Evolutionary conservation across 1,140 invertebrate species (phyloP).

Genomic region (Daktulosphaira vitifoliae): DNA sequence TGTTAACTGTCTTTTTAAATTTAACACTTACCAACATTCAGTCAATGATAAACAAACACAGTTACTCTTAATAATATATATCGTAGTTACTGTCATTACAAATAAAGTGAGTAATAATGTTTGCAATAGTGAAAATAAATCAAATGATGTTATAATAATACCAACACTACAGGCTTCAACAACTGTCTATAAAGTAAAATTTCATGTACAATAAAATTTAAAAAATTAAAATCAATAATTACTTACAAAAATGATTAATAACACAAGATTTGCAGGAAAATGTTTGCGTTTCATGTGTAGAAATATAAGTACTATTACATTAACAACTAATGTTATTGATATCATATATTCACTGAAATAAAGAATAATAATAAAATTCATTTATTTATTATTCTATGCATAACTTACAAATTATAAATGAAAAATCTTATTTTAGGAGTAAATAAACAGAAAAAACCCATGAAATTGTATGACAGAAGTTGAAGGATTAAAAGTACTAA

Average conservation of each 20-base stretch:
- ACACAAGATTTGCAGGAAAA: conserved; percentile 9
- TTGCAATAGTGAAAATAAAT: conserved; percentile 17
- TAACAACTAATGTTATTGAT: conserved; percentile 21
- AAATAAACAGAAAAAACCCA: conserved; percentile 30
- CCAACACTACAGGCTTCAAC: conserved; percentile 25
- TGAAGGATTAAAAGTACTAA: conserved; percentile 7
- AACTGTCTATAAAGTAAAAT: neutral
- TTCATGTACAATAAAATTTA: neutral
- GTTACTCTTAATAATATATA: conserved; percentile 4
- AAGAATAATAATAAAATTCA: neutral
- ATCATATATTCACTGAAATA: conserved; percentile 24
- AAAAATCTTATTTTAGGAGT: conserved; percentile 27
- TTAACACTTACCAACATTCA: conserved; percentile 17
- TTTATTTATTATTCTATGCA: too few relatives aligned
- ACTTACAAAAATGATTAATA: conserved; percentile 30
- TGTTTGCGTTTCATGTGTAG: conserved; percentile 27
- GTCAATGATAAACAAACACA: neutral
- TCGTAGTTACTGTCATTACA: neutral
- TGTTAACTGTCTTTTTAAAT: too few relatives aligned
- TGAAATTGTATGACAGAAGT: conserved; percentile 1
- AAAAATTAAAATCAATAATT: neutral
- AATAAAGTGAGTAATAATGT: conserved; percentile 23
- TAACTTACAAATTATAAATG: conserved; percentile 27
- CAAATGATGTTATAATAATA: conserved; percentile 25
- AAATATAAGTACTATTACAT: conserved; percentile 16